Conservation (phyloP, 2,113 vertebrate species). For the Zosterops japonicus region DNA sequence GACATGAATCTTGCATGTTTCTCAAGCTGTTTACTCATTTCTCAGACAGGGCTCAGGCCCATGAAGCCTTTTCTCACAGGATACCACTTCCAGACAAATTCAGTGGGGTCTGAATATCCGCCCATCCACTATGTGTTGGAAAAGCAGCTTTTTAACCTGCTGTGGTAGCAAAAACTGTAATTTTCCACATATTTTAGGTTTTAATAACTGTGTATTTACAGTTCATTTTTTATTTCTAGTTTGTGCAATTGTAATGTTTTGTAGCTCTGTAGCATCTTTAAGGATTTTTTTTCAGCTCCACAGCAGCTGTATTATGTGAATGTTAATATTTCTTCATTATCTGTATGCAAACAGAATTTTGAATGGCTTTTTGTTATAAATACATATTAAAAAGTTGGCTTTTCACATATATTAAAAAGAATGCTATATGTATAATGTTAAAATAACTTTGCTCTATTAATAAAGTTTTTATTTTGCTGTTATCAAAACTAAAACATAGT, state of each 20-base stretch:
- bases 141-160: neutral
- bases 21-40: neutral
- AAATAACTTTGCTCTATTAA: no score
- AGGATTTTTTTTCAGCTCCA: neutral
- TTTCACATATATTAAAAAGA: no score
- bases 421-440: no score
- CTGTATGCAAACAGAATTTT: neutral
- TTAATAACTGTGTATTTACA: neutral
- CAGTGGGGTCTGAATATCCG: neutral
- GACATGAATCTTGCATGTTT: neutral
- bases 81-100: neutral
- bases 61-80: neutral
- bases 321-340: neutral
- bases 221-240: neutral
- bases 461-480: no score
- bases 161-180: neutral
- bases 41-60: neutral
- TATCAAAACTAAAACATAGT: no score
- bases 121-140: neutral
- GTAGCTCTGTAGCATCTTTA: neutral
- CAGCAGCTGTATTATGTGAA: neutral
- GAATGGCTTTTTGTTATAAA: neutral
- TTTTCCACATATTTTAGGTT: neutral
- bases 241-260: neutral
- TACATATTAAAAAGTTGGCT: no score